phyloP scores from a whole-genome alignment of 2,888 invertebrate genomes.

The Protodeltote pygarga region DNA sequence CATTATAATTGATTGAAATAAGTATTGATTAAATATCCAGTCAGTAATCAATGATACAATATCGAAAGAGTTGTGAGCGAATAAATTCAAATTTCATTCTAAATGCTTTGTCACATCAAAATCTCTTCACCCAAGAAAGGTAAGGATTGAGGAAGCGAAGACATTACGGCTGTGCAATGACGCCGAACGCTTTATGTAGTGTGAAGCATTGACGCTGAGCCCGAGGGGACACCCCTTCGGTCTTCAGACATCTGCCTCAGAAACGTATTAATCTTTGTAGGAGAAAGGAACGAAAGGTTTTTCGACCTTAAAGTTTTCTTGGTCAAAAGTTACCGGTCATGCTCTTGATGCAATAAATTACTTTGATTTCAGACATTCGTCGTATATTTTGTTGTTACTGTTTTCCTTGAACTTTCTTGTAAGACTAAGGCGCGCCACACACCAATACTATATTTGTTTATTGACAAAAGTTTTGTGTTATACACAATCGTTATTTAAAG shows the following conservation, averaged over 20 bases:
- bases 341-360: conserved; percentile 13
- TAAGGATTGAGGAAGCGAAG: conserved; percentile 53
- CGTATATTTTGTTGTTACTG: background rate
- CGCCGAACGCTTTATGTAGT: conserved; percentile 79
- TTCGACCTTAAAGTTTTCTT: conserved; percentile 42
- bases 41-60: conserved; percentile 22
- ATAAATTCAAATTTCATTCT: conserved; percentile 43
- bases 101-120: conserved; percentile 47
- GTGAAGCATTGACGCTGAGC: conserved; percentile 73
- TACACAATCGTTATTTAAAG: too few relatives aligned
- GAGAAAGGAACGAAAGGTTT: conserved; percentile 38
- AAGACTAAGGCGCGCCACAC: too few relatives aligned
- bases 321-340: conserved; percentile 44
- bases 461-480: too few relatives aligned
- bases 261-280: conserved; percentile 48
- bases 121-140: conserved; percentile 49
- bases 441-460: too few relatives aligned
- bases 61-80: conserved; percentile 21
- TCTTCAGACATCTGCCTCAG: conserved; percentile 55
- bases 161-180: conserved; percentile 72
- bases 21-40: too few relatives aligned
- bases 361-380: conserved; percentile 17
- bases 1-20: too few relatives aligned
- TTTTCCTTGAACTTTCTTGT: too few relatives aligned
- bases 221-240: conserved; percentile 61